Conservation (phyloP, 2,888 invertebrate genomes). For the Halictus quadricinctus region DNA sequence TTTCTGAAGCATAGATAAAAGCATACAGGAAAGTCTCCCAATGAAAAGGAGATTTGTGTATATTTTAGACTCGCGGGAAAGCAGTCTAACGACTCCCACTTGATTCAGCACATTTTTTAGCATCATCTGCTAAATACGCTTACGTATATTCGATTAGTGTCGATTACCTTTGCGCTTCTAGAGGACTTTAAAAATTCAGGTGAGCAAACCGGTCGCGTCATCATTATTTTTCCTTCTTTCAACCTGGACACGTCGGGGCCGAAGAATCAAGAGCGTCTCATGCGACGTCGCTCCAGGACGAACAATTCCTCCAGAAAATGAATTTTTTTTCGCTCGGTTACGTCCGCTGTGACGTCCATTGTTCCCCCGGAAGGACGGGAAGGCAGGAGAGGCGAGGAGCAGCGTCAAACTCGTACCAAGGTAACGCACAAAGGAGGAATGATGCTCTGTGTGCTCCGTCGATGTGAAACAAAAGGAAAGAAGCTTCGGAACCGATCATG, state of each 20-base stretch:
- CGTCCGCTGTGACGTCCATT: constrained; percentile 11
- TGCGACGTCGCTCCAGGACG: neutral
- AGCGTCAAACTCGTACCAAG: neutral
- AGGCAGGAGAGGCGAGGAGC: neutral
- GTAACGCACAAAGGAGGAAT: neutral
- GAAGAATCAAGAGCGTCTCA: neutral
- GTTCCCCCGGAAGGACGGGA: neutral
- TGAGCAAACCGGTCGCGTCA: neutral
- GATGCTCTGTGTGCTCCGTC: neutral
- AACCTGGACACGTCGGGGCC: neutral
- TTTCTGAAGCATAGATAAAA: no score
- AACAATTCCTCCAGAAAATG: constrained; percentile 2
- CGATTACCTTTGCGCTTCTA: no score
- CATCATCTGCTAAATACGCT: no score
- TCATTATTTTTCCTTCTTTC: neutral
- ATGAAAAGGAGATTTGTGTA: no score
- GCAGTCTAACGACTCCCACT: no score
- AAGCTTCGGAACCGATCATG: constrained; percentile 13
- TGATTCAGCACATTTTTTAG: no score
- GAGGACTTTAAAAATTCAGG: neutral
- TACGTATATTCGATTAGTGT: neutral
- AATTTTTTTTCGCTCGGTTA: constrained; percentile 6
- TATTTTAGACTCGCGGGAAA: no score
- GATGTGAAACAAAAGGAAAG: constrained; percentile 15
- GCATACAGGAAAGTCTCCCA: no score